Conservation (phyloP, 2,113 vertebrate species). For the Cebus imitator region DNA sequence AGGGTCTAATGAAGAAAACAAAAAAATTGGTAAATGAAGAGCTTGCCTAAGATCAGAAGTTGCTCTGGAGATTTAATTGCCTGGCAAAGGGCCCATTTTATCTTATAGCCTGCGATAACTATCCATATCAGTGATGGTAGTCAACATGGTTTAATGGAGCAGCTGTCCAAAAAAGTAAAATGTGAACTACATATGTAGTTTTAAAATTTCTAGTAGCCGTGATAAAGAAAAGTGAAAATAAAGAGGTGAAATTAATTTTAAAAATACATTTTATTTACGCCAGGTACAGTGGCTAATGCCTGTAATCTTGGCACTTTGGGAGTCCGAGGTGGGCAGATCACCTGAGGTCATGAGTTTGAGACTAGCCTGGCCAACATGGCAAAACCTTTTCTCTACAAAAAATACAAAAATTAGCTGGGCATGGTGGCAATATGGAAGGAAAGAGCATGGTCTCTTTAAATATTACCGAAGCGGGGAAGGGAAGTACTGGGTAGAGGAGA, state of each 20-base stretch:
- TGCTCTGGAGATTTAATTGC: not conserved
- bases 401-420: too few relatives aligned
- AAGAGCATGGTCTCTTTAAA: too few relatives aligned
- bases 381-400: too few relatives aligned
- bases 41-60: not conserved
- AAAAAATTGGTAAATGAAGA: not conserved
- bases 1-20: not conserved
- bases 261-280: not conserved
- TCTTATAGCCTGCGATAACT: not conserved
- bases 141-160: not conserved
- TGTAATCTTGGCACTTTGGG: too few relatives aligned
- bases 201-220: conserved; percentile 7
- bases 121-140: not conserved
- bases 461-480: too few relatives aligned
- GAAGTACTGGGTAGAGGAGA: too few relatives aligned
- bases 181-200: not conserved
- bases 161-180: not conserved
- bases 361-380: too few relatives aligned
- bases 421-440: too few relatives aligned
- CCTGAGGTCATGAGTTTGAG: too few relatives aligned
- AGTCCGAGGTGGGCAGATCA: too few relatives aligned
- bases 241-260: conserved; percentile 9
- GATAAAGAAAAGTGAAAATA: not conserved
- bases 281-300: too few relatives aligned
- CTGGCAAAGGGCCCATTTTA: not conserved